Evolutionary conservation across 2,113 vertebrate species (phyloP).

Genomic region (Ancistrus triradiatus): DNA sequence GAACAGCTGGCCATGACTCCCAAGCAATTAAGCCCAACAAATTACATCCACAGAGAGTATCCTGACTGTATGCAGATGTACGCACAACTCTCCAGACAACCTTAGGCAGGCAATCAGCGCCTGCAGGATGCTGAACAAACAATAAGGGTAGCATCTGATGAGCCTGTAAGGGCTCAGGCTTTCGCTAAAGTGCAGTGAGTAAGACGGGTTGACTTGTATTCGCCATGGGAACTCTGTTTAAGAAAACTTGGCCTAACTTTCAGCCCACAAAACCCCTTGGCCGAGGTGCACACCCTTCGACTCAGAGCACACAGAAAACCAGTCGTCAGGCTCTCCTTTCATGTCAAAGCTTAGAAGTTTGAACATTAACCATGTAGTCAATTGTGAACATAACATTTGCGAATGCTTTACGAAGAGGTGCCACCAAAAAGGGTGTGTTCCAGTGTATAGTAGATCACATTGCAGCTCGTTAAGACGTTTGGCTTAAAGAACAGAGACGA

Average conservation of each 20-base stretch:
- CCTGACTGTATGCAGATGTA: conserved; percentile 20
- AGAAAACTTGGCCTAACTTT: conserved; percentile 31
- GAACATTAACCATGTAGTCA: not conserved
- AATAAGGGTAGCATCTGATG: conserved; percentile 25
- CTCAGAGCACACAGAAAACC: not conserved
- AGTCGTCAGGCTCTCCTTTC: too few relatives aligned
- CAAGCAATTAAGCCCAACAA: conserved; percentile 21
- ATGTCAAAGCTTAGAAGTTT: too few relatives aligned
- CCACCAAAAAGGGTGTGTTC: too few relatives aligned
- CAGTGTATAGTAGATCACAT: too few relatives aligned
- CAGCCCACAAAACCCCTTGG: conserved; percentile 20
- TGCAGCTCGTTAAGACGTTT: too few relatives aligned
- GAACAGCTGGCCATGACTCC: conserved; percentile 32
- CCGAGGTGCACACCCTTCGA: conserved; percentile 29
- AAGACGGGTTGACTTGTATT: conserved; percentile 14
- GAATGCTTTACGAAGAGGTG: too few relatives aligned
- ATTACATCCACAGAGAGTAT: conserved; percentile 36
- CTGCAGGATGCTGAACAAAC: conserved; percentile 36
- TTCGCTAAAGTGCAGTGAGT: conserved; percentile 17
- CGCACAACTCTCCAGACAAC: conserved; percentile 6
- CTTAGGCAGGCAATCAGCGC: conserved; percentile 15
- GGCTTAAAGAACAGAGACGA: too few relatives aligned
- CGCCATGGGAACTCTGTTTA: conserved; percentile 1
- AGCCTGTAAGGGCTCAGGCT: not conserved
- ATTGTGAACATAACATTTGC: conserved; percentile 4